Base-by-base conservation (phyloP, 2,888 invertebrate genomes). In the Leptura quadrifasciata region DNA sequence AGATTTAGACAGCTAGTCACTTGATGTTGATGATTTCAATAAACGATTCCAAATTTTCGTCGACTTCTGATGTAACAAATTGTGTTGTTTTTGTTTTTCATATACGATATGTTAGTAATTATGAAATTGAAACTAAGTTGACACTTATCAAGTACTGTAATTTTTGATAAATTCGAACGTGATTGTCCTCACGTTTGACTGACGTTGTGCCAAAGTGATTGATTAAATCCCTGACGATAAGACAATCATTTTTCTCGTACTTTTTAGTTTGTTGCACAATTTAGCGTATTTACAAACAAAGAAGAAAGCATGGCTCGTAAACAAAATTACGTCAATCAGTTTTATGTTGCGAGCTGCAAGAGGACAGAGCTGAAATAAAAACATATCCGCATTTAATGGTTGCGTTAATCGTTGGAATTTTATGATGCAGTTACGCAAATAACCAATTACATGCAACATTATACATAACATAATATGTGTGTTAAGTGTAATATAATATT, bases 301-400 rank as follows among this genome's bases (percentile, higher is more conserved):
- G n/a, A 47, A 47, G 47, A 3, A 47, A 47, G n/a, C 17, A 5
- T 47, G 5, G 47, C n/a, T 47, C 47, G n/a, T 47, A 47, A 47
- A 47, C 47, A 47, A n/a, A n/a, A 47, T 47, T 47, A 47, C 47
- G 47, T 17, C 47, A 47, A n/a, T 47, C 47, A 24, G 8, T 63
- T n/a, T 61, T 72, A 17, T 64, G 35, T 18, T 12, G 18, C 15
- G 55, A 55, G 54, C 18, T 27, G 47, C 57, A 55, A 54, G 27
- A 31, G 17, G 21, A 68, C 47, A 54, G 20, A 5, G 0, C n/a
- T n/a, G 2, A n/a, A 1, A 6, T 47, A 47, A 47, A 31, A 47
- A n/a, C 6, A n/a, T 47, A 47, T 47, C 15, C 47, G 3, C 47
- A n/a, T 47, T 31, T 47, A 47, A 47, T 47, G n/a, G 47, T 47